phyloP scores from a whole-genome alignment of 2,797 vertebrate genomes.

The Masticophis lateralis region DNA sequence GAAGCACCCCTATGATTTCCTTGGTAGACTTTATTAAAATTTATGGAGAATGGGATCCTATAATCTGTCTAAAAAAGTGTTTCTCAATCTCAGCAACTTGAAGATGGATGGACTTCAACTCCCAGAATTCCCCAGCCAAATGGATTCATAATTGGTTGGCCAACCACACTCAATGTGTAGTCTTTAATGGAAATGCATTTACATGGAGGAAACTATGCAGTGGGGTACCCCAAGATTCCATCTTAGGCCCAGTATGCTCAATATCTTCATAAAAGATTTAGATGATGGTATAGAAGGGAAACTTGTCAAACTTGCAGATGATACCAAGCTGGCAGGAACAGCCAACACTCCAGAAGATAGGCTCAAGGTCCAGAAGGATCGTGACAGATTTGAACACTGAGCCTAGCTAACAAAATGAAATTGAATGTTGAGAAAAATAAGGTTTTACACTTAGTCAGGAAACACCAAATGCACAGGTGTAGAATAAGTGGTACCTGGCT shows the following conservation, averaged over 20 bases:
- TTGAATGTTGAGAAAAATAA: background rate
- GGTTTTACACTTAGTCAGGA: background rate
- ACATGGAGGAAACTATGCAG: background rate
- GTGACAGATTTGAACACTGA: background rate
- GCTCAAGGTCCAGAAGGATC: background rate
- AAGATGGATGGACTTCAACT: background rate
- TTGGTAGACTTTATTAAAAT: background rate
- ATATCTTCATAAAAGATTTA: background rate
- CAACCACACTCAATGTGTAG: background rate
- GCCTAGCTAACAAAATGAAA: background rate
- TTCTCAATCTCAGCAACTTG: background rate
- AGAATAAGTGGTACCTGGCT: background rate
- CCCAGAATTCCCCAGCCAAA: background rate
- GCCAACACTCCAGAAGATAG: background rate
- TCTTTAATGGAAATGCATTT: background rate
- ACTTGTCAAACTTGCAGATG: background rate
- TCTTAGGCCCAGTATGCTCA: background rate
- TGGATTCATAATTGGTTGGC: background rate
- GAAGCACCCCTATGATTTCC: background rate
- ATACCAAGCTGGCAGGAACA: background rate
- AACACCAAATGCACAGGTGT: background rate
- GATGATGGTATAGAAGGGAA: background rate
- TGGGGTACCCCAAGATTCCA: background rate
- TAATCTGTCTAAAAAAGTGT: background rate
- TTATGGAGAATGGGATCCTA: background rate